These are phyloP conservation scores for Eilema sororculum DNA, from an alignment of 2,888 invertebrate genomes.

Conservation along the genomic window DNA sequence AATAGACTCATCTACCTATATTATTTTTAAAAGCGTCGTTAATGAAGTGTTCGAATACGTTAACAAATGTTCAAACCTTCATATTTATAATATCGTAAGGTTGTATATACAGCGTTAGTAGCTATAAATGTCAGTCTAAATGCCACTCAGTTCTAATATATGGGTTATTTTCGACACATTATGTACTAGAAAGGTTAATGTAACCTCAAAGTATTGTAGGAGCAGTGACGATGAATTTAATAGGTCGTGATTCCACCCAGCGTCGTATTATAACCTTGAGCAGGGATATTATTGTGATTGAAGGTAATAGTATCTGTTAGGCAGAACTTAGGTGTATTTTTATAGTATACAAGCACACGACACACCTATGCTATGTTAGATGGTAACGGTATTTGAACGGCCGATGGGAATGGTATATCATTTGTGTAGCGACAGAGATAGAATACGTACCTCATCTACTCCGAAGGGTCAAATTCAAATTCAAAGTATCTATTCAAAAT, in stretches of 20 bases:
- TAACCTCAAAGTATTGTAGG: not conserved
- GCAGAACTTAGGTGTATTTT: not conserved
- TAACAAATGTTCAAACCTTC: not conserved
- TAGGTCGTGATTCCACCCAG: not conserved
- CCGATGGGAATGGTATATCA: too few relatives aligned
- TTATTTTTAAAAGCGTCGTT: too few relatives aligned
- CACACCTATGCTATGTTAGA: too few relatives aligned
- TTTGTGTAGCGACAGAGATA: too few relatives aligned
- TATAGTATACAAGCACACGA: not conserved
- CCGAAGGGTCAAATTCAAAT: too few relatives aligned
- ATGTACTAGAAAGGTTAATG: conserved; percentile 3
- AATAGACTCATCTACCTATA: too few relatives aligned
- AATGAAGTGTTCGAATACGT: too few relatives aligned
- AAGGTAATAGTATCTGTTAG: not conserved
- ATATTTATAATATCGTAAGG: not conserved
- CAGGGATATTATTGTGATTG: not conserved
- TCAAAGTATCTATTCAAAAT: too few relatives aligned
- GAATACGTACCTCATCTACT: too few relatives aligned
- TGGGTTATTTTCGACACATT: conserved; percentile 1
- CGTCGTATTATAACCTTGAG: not conserved
- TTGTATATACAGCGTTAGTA: conserved; percentile 27
- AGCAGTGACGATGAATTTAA: not conserved
- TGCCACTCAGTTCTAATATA: conserved; percentile 3
- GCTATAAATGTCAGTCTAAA: conserved; percentile 18
- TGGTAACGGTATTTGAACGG: too few relatives aligned